Conservation (phyloP, 2,888 invertebrate genomes). For the Tenthredo distinguenda region DNA sequence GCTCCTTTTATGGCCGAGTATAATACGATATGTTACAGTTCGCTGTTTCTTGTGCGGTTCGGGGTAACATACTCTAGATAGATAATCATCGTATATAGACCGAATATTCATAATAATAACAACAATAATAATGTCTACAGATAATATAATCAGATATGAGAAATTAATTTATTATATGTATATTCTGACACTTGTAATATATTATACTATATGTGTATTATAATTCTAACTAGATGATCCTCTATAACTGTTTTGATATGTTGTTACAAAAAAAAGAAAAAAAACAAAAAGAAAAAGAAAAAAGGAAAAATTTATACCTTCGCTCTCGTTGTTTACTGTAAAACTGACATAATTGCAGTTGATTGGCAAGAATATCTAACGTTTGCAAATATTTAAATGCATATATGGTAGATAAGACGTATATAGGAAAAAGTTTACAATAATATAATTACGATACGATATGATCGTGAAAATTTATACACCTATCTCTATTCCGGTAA, state of each 20-base stretch:
- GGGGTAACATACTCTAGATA: not conserved
- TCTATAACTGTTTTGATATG: no score
- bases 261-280: no score
- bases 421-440: not conserved
- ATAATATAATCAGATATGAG: slow-evolving; percentile 15
- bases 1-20: slow-evolving; percentile 26
- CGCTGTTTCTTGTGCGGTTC: not conserved
- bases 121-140: not conserved
- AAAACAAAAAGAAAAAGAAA: no score
- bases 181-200: no score
- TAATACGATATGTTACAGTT: not conserved
- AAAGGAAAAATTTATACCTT: no score
- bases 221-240: not conserved
- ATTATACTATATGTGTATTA: no score
- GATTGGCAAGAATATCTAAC: not conserved
- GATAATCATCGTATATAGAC: not conserved
- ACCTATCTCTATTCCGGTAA: not conserved
- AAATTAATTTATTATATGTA: slow-evolving; percentile 22
- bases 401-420: not conserved
- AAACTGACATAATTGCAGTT: not conserved
- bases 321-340: no score
- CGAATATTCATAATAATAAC: not conserved
- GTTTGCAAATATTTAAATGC: not conserved
- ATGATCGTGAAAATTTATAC: slow-evolving; percentile 7
- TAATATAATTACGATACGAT: not conserved